phyloP scores from a whole-genome alignment of 1,140 invertebrate genomes.

The Oryctes rhinoceros region DNA sequence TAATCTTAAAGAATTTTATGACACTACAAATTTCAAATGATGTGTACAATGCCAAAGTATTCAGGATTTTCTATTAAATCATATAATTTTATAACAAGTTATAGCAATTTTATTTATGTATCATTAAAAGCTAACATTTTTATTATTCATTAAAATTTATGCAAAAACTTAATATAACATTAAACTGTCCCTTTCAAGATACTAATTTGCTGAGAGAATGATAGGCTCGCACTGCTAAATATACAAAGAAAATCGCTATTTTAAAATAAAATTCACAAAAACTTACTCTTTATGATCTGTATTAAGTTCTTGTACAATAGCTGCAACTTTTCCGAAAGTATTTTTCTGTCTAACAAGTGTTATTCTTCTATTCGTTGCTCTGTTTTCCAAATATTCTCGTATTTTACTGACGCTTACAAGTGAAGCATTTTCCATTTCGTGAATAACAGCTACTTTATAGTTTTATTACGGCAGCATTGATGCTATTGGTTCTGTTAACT shows the following conservation, averaged over 20 bases:
- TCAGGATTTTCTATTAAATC: too few species aligned
- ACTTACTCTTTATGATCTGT: constrained; percentile 24
- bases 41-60: too few species aligned
- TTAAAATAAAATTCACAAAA: background rate
- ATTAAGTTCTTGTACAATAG: constrained; percentile 19
- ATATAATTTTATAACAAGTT: too few species aligned
- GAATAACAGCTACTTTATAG: background rate
- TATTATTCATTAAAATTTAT: too few species aligned
- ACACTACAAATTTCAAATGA: too few species aligned
- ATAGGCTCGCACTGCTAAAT: too few species aligned
- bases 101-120: too few species aligned
- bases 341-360: constrained; percentile 37
- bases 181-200: too few species aligned
- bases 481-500: background rate
- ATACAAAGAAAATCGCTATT: background rate
- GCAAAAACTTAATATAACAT: too few species aligned
- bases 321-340: constrained; percentile 40
- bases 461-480: background rate
- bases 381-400: constrained; percentile 48
- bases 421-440: constrained; percentile 44
- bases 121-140: too few species aligned
- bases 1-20: too few species aligned
- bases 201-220: too few species aligned
- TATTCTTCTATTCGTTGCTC: constrained; percentile 21
- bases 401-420: constrained; percentile 49